Percentiles rank a stretch among this genome's conserved stretches.
phyloP scores from a whole-genome alignment of 2,888 invertebrate species.

The Camponotus fellah region DNA sequence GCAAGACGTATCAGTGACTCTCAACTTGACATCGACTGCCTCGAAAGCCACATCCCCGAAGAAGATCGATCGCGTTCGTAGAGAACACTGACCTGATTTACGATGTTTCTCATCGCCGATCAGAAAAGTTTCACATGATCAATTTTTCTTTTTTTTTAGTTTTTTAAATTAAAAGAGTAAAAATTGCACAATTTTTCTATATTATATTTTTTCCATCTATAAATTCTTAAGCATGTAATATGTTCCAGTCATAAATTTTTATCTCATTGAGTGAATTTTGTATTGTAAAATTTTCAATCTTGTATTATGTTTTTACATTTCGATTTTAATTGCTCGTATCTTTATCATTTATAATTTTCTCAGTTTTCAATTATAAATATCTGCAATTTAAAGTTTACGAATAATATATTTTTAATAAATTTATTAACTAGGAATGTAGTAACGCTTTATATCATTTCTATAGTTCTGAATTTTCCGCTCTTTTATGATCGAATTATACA shows the following conservation, averaged over 20 bases:
- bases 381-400: background rate
- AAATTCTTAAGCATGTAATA: background rate
- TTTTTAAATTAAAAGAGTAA: constrained; percentile 7
- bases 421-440: background rate
- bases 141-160: background rate
- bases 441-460: background rate
- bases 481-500: background rate
- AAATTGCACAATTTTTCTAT: background rate
- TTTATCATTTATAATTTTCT: background rate
- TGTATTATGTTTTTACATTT: too few relatives aligned
- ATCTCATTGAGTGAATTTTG: background rate
- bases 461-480: background rate
- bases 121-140: constrained; percentile 58
- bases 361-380: background rate
- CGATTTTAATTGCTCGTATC: background rate
- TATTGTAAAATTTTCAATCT: background rate
- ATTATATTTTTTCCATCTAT: background rate
- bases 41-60: constrained; percentile 53
- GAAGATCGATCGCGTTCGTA: constrained; percentile 67
- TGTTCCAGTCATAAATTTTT: background rate
- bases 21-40: constrained; percentile 64
- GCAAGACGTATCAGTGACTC: constrained; percentile 66
- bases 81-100: constrained; percentile 59
- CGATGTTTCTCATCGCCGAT: constrained; percentile 42
- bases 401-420: background rate